Conservation (phyloP, 2,797 vertebrate species). For the Sternarchorhynchus goeldii region DNA sequence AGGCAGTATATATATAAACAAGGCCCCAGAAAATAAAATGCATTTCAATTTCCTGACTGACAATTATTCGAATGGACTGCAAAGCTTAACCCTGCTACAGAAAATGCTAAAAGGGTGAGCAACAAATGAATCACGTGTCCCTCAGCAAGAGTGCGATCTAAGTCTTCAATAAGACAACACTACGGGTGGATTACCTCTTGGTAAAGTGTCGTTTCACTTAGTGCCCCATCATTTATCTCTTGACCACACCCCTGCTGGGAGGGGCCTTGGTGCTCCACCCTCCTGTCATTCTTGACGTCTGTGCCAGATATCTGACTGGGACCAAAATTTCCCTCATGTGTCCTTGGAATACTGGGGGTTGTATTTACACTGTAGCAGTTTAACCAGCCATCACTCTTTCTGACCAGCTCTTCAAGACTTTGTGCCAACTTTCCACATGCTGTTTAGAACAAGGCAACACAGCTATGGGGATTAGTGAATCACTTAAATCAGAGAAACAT, state of each 20-base stretch:
- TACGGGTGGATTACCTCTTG: constrained; percentile 49
- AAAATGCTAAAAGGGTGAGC: too few relatives aligned
- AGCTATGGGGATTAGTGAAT: not conserved
- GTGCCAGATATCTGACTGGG: constrained; percentile 13
- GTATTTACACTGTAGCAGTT: constrained; percentile 32
- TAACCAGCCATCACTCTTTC: constrained; percentile 59
- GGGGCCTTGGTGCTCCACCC: constrained; percentile 35
- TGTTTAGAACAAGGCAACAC: constrained; percentile 33
- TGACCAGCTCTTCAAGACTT: constrained; percentile 58
- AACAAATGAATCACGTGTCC: too few relatives aligned
- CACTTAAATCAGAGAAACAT: not conserved
- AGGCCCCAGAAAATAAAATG: too few relatives aligned
- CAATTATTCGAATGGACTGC: too few relatives aligned
- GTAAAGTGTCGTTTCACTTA: constrained; percentile 42
- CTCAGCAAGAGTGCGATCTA: too few relatives aligned
- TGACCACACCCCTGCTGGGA: constrained; percentile 33
- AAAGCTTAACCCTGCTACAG: too few relatives aligned
- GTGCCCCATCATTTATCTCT: constrained; percentile 30
- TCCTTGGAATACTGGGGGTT: constrained; percentile 37
- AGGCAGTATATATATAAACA: too few relatives aligned
- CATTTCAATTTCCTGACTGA: too few relatives aligned
- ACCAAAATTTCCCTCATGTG: constrained; percentile 33
- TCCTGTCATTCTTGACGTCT: constrained; percentile 38
- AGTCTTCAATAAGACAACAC: not conserved
- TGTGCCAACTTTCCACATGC: constrained; percentile 60